Evolutionary conservation across 1,140 invertebrate genomes (phyloP).

Genomic region (Kradibia gibbosae): DNA sequence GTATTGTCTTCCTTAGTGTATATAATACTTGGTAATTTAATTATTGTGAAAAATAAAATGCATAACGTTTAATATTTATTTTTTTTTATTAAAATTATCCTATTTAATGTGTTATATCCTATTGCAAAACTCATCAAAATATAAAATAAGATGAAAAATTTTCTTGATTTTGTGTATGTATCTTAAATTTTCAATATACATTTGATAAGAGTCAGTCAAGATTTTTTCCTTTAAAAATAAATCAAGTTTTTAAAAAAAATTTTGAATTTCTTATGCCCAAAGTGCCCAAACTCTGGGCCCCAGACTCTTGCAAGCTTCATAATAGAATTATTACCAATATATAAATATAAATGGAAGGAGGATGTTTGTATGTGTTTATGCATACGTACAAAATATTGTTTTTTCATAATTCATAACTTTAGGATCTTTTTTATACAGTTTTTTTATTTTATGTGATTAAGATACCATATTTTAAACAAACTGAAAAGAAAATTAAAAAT

Average conservation of each 20-base stretch:
- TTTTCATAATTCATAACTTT: slow-evolving; percentile 79
- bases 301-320: slow-evolving; percentile 63
- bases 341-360: too few relatives aligned
- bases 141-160: slow-evolving; percentile 42
- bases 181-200: slow-evolving; percentile 59
- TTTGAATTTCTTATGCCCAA: slow-evolving; percentile 83
- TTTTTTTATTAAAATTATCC: slow-evolving; percentile 72
- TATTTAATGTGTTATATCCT: slow-evolving; percentile 82
- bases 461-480: slow-evolving; percentile 89
- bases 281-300: too few relatives aligned
- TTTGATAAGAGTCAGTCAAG: slow-evolving; percentile 79
- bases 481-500: slow-evolving; percentile 59
- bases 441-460: too few relatives aligned
- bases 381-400: slow-evolving; percentile 83
- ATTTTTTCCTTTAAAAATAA: slow-evolving; percentile 86
- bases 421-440: slow-evolving; percentile 83
- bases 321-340: slow-evolving; percentile 42
- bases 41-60: slow-evolving; percentile 68
- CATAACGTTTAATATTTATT: slow-evolving; percentile 72
- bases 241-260: slow-evolving; percentile 87
- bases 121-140: slow-evolving; percentile 84
- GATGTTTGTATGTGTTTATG: too few relatives aligned
- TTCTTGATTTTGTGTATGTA: slow-evolving; percentile 4
- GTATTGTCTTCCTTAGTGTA: slow-evolving; percentile 56
- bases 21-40: slow-evolving; percentile 47